Evolutionary conservation across 2,888 invertebrate species (phyloP).

Genomic region (Nysson spinosus): DNA sequence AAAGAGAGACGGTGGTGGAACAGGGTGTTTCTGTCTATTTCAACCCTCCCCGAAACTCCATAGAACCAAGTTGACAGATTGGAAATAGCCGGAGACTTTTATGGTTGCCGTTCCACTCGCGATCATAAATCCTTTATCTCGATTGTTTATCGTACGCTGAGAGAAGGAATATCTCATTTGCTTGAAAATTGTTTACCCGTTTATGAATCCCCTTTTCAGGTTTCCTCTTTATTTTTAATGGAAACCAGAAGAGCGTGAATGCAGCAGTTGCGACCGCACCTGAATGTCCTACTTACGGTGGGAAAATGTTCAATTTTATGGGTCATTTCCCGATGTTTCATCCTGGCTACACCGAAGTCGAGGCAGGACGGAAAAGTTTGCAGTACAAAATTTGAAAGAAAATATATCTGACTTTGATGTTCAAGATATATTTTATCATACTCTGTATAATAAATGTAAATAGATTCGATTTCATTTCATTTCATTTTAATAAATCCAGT

Average conservation of each 20-base stretch:
- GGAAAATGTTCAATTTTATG: constrained; percentile 57
- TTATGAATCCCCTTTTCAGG: neutral
- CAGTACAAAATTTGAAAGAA: too few species aligned
- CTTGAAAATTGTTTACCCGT: constrained; percentile 60
- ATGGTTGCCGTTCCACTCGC: constrained; percentile 64
- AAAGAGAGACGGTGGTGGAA: neutral
- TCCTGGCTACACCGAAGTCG: constrained; percentile 2
- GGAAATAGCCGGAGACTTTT: constrained; percentile 70
- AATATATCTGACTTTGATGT: too few species aligned
- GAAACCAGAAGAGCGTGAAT: constrained; percentile 8
- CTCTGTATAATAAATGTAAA: too few species aligned
- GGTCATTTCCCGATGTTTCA: constrained; percentile 52
- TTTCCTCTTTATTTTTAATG: neutral
- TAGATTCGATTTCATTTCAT: too few species aligned
- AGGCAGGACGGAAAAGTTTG: constrained; percentile 32
- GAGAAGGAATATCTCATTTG: constrained; percentile 65
- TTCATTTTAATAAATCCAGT: too few species aligned
- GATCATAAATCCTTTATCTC: constrained; percentile 67
- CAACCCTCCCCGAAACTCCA: constrained; percentile 21
- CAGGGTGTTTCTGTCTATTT: constrained; percentile 4
- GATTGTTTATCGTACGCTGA: constrained; percentile 62
- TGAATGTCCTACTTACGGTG: constrained; percentile 45
- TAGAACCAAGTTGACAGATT: constrained; percentile 65
- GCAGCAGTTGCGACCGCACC: constrained; percentile 29
- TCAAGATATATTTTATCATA: too few species aligned